A percentile compares a stretch with the other conserved stretches of the same genome.
These are phyloP conservation scores for Lacanobia wlatinum DNA, from an alignment of 2,888 invertebrate species.

Conservation along the genomic window DNA sequence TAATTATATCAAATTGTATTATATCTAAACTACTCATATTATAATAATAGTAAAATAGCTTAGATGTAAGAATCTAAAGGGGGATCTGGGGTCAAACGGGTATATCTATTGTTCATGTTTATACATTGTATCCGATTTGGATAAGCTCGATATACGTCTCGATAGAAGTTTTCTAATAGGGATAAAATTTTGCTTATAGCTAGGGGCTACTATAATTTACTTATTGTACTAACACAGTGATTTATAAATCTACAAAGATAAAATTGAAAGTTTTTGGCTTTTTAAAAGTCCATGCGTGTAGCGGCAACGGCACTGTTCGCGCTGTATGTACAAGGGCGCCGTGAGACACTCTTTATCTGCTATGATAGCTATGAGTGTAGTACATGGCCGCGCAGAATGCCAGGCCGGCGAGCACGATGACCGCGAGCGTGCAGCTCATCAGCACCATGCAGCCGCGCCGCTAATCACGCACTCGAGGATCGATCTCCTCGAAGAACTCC, in stretches of 20 bases:
- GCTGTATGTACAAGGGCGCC: constrained; percentile 17
- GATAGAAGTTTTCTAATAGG: constrained; percentile 35
- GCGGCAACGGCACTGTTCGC: constrained; percentile 9
- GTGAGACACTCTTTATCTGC: too few species aligned
- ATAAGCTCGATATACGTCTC: constrained; percentile 63
- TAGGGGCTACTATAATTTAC: constrained; percentile 65
- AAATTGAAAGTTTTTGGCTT: constrained; percentile 51
- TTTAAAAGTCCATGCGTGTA: constrained; percentile 41
- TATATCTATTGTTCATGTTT: constrained; percentile 29
- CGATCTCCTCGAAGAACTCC: constrained; percentile 80
- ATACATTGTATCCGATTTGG: constrained; percentile 34
- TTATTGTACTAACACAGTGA: constrained; percentile 71
- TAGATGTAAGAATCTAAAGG: constrained; percentile 31
- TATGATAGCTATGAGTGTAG: not conserved
- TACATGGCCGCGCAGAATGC: constrained; percentile 9
- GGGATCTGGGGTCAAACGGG: constrained; percentile 26
- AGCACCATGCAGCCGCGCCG: constrained; percentile 47
- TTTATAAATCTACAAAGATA: constrained; percentile 49
- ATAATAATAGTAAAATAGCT: constrained; percentile 30
- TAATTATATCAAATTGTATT: constrained; percentile 35
- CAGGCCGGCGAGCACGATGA: constrained; percentile 18
- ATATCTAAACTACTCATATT: constrained; percentile 26
- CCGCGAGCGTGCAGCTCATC: constrained; percentile 27
- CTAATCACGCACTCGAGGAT: constrained; percentile 77
- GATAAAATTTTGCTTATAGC: constrained; percentile 60